These are phyloP conservation scores for Chalcis sispes DNA, from an alignment of 2,888 invertebrate species.

Conservation along the genomic window DNA sequence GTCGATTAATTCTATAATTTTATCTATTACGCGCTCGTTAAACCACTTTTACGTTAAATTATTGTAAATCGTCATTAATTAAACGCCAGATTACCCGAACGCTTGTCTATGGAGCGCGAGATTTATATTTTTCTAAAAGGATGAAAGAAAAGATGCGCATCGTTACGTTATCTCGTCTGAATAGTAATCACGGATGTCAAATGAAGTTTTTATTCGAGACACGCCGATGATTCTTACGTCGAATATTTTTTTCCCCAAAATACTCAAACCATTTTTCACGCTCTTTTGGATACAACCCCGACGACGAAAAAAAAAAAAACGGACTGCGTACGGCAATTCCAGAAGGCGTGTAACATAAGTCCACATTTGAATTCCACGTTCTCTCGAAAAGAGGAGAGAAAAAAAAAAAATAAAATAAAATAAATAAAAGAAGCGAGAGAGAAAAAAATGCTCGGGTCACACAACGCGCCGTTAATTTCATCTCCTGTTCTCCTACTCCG, in stretches of 20 bases:
- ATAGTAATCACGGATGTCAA: constrained; percentile 12
- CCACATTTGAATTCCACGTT: constrained; percentile 36
- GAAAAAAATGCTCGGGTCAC: constrained; percentile 24
- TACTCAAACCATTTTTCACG: constrained; percentile 22
- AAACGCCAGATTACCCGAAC: too few species aligned
- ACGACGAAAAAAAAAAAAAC: too few species aligned
- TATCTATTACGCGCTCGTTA: too few species aligned
- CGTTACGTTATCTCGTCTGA: too few species aligned
- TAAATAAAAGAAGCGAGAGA: constrained; percentile 49
- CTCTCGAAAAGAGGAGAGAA: constrained; percentile 39
- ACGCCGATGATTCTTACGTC: neutral
- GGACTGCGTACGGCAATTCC: constrained; percentile 44
- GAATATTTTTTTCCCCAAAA: constrained; percentile 13
- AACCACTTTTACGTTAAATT: too few species aligned
- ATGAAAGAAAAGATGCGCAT: too few species aligned
- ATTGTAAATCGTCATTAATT: too few species aligned
- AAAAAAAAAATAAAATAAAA: constrained; percentile 5
- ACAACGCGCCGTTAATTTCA: constrained; percentile 45
- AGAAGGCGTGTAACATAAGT: constrained; percentile 41
- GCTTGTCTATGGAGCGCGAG: too few species aligned
- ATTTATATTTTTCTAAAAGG: too few species aligned
- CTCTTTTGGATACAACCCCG: neutral
- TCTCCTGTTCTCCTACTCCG: constrained; percentile 19
- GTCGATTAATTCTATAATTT: too few species aligned
- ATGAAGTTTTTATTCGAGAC: constrained; percentile 15